A percentile compares a stretch with the other conserved stretches of the same genome.
These are phyloP conservation scores for Burhinus bistriatus DNA, from an alignment of 2,113 vertebrate species.

Conservation along the genomic window DNA sequence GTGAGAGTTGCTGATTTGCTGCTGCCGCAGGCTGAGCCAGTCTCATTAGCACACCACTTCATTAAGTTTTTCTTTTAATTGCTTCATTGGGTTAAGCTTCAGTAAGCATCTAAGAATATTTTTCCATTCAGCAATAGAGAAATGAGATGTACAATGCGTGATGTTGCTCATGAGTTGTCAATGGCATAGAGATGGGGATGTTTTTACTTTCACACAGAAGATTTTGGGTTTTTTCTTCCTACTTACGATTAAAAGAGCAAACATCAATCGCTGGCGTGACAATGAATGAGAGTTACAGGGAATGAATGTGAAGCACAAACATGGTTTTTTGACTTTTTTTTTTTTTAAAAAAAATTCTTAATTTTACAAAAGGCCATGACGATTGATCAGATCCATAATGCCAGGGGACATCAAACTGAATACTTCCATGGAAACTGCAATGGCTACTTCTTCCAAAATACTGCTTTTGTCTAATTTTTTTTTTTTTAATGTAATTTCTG, in stretches of 20 bases:
- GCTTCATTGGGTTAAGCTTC: background rate
- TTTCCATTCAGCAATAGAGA: background rate
- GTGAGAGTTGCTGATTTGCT: background rate
- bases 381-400: background rate
- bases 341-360: background rate
- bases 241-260: background rate
- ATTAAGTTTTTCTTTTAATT: slow-evolving; percentile 10
- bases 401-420: background rate
- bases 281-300: background rate
- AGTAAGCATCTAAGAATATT: background rate
- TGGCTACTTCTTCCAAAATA: background rate
- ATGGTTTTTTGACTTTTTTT: background rate
- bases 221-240: background rate
- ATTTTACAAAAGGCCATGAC: background rate
- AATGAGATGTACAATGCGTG: background rate
- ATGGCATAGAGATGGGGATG: background rate
- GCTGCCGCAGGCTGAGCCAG: background rate
- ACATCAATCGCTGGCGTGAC: background rate
- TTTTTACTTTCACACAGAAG: background rate
- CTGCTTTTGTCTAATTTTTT: background rate
- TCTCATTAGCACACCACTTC: background rate
- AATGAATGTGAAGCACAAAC: background rate
- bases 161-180: background rate
- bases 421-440: background rate
- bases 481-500: background rate